phyloP scores from a whole-genome alignment of 1,140 invertebrate species.

The Caerostris darwini region DNA sequence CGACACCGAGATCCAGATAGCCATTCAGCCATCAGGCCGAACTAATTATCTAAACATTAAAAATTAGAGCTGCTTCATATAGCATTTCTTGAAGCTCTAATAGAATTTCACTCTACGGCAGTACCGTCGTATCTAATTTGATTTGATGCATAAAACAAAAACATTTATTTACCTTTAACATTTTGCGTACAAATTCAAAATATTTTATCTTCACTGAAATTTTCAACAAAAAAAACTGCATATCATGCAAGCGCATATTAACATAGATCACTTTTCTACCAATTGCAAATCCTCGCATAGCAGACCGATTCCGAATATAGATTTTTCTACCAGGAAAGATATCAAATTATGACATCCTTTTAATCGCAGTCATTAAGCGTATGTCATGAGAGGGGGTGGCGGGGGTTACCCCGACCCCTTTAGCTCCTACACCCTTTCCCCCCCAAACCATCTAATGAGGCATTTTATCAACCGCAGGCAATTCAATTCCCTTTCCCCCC shows the following conservation, averaged over 20 bases:
- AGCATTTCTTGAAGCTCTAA: too few relatives aligned
- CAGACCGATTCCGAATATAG: background rate
- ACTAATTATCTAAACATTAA: too few relatives aligned
- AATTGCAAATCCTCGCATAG: background rate
- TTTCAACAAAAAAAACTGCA: too few relatives aligned
- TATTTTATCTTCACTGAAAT: too few relatives aligned
- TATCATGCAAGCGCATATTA: background rate
- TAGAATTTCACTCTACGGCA: too few relatives aligned
- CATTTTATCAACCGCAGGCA: conserved; percentile 67
- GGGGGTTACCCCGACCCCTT: background rate
- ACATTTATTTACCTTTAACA: too few relatives aligned
- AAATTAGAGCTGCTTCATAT: too few relatives aligned
- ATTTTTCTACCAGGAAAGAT: conserved; percentile 8
- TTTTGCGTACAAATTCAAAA: too few relatives aligned
- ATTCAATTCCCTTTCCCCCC: background rate
- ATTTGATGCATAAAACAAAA: too few relatives aligned
- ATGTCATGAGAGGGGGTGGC: background rate
- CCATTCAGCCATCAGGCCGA: too few relatives aligned
- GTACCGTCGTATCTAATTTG: too few relatives aligned
- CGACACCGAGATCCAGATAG: too few relatives aligned
- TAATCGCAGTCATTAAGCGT: conserved; percentile 60
- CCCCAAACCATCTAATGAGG: conserved; percentile 48
- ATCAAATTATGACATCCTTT: conserved; percentile 49
- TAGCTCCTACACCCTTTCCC: background rate
- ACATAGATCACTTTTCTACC: background rate